Evolutionary conservation across 1,140 invertebrate species (phyloP).

Genomic region (Caenorhabditis remanei): DNA sequence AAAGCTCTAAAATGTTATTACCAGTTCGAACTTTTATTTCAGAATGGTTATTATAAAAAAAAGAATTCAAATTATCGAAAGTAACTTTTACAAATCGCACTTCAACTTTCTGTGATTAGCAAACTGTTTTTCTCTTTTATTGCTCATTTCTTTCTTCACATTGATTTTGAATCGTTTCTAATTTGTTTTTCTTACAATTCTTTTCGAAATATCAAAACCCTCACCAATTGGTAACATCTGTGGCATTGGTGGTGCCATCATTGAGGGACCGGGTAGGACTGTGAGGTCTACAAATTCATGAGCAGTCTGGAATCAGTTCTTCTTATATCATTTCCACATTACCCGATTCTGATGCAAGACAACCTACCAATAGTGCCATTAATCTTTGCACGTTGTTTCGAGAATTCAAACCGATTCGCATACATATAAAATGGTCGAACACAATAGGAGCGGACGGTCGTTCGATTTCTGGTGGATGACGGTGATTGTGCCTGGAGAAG

Average conservation of each 20-base stretch:
- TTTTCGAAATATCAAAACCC: neutral
- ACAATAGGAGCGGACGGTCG: slow-evolving; percentile 55
- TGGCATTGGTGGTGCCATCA: slow-evolving; percentile 39
- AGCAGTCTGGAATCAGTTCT: slow-evolving; percentile 20
- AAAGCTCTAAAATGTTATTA: no score
- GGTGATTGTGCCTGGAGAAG: neutral
- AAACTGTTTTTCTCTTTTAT: no score
- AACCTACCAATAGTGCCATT: slow-evolving; percentile 58
- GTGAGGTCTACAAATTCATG: slow-evolving; percentile 62
- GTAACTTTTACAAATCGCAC: no score
- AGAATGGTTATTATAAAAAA: no score
- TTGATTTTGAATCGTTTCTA: no score
- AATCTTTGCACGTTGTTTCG: slow-evolving; percentile 59
- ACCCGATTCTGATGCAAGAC: neutral
- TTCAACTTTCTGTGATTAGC: no score
- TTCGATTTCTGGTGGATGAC: neutral
- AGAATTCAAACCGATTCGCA: slow-evolving; percentile 61
- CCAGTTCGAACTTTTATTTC: no score
- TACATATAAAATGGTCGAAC: slow-evolving; percentile 63
- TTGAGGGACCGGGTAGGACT: slow-evolving; percentile 42
- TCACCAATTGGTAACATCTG: neutral
- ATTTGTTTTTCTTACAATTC: no score
- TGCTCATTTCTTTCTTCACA: no score
- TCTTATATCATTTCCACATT: neutral
- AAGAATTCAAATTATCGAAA: no score